Evolutionary conservation across 2,113 vertebrate species (phyloP).

Genomic region (Eurystomus gularis): DNA sequence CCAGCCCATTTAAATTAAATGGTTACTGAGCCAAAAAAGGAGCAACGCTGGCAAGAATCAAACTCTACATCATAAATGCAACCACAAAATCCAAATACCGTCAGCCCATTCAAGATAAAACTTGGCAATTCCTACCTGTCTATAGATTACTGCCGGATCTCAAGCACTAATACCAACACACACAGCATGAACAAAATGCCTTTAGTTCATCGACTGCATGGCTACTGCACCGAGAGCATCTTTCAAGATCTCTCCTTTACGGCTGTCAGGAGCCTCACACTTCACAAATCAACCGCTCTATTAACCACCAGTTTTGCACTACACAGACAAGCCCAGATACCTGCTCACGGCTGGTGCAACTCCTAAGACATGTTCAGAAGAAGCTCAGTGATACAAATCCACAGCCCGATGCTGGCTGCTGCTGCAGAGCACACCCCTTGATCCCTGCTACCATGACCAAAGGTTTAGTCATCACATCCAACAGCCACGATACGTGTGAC

Average conservation of each 20-base stretch:
- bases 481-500: accelerated
- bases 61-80: neutral
- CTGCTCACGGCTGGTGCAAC: neutral
- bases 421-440: neutral
- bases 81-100: neutral
- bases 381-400: neutral
- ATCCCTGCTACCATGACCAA: neutral
- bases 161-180: neutral
- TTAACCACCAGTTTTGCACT: neutral
- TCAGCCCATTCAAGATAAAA: neutral
- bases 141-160: neutral
- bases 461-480: neutral
- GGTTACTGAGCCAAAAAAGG: neutral
- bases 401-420: neutral
- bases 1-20: neutral
- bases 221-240: neutral
- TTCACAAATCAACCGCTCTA: neutral
- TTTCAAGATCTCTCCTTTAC: neutral
- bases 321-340: neutral
- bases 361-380: neutral
- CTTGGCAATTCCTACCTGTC: neutral
- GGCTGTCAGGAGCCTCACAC: neutral
- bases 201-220: neutral
- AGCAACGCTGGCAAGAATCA: neutral
- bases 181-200: neutral